phyloP scores from a whole-genome alignment of 2,888 invertebrate genomes.

The Cerceris ruficornis region DNA sequence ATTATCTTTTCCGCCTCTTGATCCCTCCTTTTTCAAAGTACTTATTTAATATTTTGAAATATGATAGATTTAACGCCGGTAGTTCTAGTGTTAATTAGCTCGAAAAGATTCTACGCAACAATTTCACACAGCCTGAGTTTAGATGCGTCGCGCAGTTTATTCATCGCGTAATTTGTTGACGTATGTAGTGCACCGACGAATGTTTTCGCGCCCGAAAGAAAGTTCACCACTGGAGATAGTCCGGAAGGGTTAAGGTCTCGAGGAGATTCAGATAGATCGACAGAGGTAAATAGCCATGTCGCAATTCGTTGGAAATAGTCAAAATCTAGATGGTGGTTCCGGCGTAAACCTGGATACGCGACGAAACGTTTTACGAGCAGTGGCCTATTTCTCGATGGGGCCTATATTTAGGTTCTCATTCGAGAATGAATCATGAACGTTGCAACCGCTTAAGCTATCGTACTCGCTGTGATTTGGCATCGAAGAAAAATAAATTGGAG shows the following conservation, averaged over 20 bases:
- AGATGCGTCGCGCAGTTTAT: too few species aligned
- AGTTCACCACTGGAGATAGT: neutral
- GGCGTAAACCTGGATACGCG: conserved; percentile 47
- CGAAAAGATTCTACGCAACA: too few species aligned
- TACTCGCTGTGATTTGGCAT: conserved; percentile 56
- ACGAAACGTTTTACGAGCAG: conserved; percentile 52
- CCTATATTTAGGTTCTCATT: conserved; percentile 77
- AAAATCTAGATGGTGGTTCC: conserved; percentile 74
- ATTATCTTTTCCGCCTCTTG: too few species aligned
- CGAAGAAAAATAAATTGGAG: conserved; percentile 51
- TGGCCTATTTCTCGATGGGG: conserved; percentile 77
- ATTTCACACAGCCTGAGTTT: too few species aligned
- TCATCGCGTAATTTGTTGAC: too few species aligned
- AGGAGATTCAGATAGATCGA: conserved; percentile 4
- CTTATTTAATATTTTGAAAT: too few species aligned
- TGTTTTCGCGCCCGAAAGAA: neutral
- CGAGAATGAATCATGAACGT: conserved; percentile 72
- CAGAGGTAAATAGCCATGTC: conserved; percentile 40
- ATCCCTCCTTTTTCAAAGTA: too few species aligned
- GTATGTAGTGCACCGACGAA: too few species aligned
- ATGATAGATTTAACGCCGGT: too few species aligned
- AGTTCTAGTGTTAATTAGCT: too few species aligned
- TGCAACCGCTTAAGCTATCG: conserved; percentile 40
- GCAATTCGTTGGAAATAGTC: conserved; percentile 78
- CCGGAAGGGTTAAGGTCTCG: conserved; percentile 37